Percentiles rank a stretch among this genome's conserved stretches.
These are phyloP conservation scores for Eurystomus glaucurus DNA, from an alignment of 2,797 vertebrate genomes.

Conservation along the genomic window DNA sequence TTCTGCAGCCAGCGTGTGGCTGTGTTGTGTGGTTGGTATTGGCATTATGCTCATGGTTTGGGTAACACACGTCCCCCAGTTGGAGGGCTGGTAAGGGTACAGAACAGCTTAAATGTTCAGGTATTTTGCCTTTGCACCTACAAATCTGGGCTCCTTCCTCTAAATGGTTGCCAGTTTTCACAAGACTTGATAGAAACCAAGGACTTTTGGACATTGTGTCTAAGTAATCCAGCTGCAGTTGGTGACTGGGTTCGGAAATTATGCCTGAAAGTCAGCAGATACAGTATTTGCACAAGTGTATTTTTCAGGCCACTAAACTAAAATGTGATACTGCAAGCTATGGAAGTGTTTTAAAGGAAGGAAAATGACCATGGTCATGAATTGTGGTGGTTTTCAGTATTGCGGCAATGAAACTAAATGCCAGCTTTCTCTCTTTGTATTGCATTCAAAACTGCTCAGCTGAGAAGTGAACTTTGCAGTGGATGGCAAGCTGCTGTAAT, in stretches of 20 bases:
- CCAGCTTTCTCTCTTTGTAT: slow-evolving; percentile 52
- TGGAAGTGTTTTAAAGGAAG: slow-evolving; percentile 44
- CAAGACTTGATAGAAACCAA: not conserved
- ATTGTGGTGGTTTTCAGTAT: slow-evolving; percentile 57
- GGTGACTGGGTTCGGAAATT: not conserved
- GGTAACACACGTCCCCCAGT: not conserved
- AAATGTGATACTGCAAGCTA: slow-evolving; percentile 32
- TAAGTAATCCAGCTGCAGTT: not conserved
- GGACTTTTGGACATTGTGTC: not conserved
- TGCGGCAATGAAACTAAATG: slow-evolving; percentile 51
- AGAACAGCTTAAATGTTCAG: not conserved
- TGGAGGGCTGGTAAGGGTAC: not conserved
- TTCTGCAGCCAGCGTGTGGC: not conserved
- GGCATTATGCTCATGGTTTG: not conserved
- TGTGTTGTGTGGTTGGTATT: no score
- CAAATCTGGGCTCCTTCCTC: not conserved
- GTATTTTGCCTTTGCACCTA: not conserved
- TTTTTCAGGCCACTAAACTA: slow-evolving; percentile 50
- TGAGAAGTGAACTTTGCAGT: slow-evolving; percentile 53
- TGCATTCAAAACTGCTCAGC: slow-evolving; percentile 56
- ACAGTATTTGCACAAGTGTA: slow-evolving; percentile 12
- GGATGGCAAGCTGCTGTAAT: slow-evolving; percentile 62
- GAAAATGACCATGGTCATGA: slow-evolving; percentile 44
- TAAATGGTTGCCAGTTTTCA: not conserved
- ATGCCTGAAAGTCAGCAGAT: slow-evolving; percentile 10